These are phyloP conservation scores for Pollicipes pollicipes DNA, from an alignment of 1,140 invertebrate genomes.

Conservation along the genomic window DNA sequence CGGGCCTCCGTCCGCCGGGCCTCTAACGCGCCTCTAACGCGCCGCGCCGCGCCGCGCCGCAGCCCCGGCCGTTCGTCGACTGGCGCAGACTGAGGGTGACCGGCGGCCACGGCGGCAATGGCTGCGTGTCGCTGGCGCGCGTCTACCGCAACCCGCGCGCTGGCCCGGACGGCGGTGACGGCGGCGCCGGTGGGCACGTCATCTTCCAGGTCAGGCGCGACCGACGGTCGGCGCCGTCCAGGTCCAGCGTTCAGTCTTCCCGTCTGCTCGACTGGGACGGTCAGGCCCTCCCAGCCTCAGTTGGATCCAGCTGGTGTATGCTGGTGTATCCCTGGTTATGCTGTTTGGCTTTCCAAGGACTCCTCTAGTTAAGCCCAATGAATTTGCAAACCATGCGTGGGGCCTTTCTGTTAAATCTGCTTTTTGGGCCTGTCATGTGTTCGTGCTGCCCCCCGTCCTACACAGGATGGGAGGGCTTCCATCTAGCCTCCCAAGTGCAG, in stretches of 20 bases:
- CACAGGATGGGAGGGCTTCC: too few species aligned
- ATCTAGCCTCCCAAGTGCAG: too few species aligned
- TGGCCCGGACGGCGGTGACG: conserved; percentile 91
- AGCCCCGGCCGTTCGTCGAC: conserved; percentile 25
- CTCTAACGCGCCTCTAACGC: too few species aligned
- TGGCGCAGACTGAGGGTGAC: conserved; percentile 31
- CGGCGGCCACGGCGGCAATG: conserved; percentile 84
- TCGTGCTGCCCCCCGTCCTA: too few species aligned
- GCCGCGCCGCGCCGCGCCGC: too few species aligned
- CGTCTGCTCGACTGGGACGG: background rate
- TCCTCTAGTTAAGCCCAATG: too few species aligned
- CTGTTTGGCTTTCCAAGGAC: too few species aligned
- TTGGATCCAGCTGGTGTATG: background rate
- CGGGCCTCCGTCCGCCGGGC: too few species aligned
- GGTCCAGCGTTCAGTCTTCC: conserved; percentile 3
- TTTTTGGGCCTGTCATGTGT: too few species aligned
- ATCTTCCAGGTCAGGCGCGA: conserved; percentile 49
- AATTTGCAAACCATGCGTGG: too few species aligned
- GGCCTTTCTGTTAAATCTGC: too few species aligned
- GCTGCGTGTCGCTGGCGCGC: conserved; percentile 64
- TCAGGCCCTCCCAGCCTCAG: background rate
- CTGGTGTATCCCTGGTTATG: background rate
- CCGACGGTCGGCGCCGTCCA: too few species aligned
- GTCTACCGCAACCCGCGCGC: conserved; percentile 62
- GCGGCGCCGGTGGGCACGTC: conserved; percentile 92